Percentiles rank a stretch among this genome's conserved stretches.
Evolutionary conservation across 2,888 invertebrate species (phyloP).

Genomic region (Drosophila mimica): DNA sequence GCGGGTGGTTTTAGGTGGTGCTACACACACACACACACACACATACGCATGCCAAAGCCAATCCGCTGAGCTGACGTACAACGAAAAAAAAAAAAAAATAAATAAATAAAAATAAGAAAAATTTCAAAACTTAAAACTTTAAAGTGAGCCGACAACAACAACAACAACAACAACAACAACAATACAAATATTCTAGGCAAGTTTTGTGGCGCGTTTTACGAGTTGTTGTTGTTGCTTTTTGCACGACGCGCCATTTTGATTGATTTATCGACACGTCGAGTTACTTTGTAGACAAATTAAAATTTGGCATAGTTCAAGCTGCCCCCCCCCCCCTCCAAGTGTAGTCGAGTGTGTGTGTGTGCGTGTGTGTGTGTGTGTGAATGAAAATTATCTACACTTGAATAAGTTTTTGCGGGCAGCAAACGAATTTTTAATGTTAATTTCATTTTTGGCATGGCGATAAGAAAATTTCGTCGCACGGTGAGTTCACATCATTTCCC

Average conservation of each 20-base stretch:
- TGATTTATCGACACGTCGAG: slow-evolving; percentile 72
- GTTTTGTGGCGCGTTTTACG: slow-evolving; percentile 53
- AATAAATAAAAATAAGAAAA: neutral
- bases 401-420: slow-evolving; percentile 74
- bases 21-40: neutral
- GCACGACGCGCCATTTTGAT: slow-evolving; percentile 63
- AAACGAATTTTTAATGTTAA: slow-evolving; percentile 76
- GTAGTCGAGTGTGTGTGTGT: neutral
- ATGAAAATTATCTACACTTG: slow-evolving; percentile 81
- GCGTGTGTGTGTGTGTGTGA: slow-evolving; percentile 25
- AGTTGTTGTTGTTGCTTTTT: slow-evolving; percentile 26
- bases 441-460: slow-evolving; percentile 64
- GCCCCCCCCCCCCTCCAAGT: slow-evolving; percentile 28
- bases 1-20: slow-evolving; percentile 13
- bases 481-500: slow-evolving; percentile 40
- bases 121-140: slow-evolving; percentile 45
- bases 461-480: slow-evolving; percentile 64
- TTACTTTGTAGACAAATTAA: slow-evolving; percentile 78
- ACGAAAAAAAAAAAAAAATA: slow-evolving; percentile 12
- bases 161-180: slow-evolving; percentile 32
- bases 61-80: slow-evolving; percentile 53
- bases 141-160: slow-evolving; percentile 65
- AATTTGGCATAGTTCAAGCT: slow-evolving; percentile 60
- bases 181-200: slow-evolving; percentile 38
- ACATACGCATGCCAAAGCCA: slow-evolving; percentile 34